phyloP scores from a whole-genome alignment of 2,113 vertebrate genomes.

The Pachycephala philippinensis region DNA sequence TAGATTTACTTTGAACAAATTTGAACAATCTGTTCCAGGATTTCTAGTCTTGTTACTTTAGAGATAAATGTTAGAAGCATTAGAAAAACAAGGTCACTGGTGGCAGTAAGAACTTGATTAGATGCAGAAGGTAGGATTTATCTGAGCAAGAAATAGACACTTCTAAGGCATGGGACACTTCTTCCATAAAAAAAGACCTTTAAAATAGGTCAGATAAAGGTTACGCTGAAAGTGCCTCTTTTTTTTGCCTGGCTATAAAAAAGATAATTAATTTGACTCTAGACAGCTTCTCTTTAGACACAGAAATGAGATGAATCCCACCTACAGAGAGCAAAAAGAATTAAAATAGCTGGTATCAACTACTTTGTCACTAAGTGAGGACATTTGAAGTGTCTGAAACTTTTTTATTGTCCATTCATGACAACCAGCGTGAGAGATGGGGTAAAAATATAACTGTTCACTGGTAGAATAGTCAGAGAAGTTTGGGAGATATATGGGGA shows the following conservation, averaged over 20 bases:
- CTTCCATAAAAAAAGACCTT: neutral
- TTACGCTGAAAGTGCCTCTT: neutral
- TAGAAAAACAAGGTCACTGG: conserved; percentile 5
- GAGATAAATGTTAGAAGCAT: neutral
- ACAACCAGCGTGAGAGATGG: neutral
- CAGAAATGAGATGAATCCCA: neutral
- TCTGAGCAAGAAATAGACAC: neutral
- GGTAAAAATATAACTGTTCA: neutral
- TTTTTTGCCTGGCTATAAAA: neutral
- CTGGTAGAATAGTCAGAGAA: neutral
- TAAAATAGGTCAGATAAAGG: conserved; percentile 8
- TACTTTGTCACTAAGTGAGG: neutral
- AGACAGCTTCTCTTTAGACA: neutral
- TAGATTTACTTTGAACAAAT: conserved; percentile 16
- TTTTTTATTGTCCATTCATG: neutral
- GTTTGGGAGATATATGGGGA: neutral
- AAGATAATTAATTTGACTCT: neutral
- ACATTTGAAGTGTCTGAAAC: neutral
- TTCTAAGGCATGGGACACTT: neutral
- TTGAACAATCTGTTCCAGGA: neutral
- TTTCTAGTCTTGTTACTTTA: neutral
- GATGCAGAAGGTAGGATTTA: neutral
- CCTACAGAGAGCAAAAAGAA: neutral
- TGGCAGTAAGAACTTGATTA: neutral
- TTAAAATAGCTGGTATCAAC: neutral